Conservation (phyloP, 2,113 vertebrate genomes). For the Tonatia bakeri region DNA sequence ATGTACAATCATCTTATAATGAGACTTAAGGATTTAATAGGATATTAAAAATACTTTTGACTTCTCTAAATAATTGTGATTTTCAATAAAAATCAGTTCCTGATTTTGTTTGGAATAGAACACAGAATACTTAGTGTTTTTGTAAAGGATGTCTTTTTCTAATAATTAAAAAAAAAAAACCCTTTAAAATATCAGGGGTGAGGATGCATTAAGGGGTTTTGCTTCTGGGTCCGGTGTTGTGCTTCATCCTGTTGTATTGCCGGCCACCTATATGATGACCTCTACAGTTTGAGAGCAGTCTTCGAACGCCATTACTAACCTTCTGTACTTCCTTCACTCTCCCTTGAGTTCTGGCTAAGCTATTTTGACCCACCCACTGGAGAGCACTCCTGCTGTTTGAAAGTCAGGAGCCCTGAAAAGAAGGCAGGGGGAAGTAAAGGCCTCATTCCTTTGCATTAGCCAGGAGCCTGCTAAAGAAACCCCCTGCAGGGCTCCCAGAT, state of each 20-base stretch:
- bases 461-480: background rate
- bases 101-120: background rate
- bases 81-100: conserved; percentile 16
- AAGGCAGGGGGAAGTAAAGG: background rate
- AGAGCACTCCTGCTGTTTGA: background rate
- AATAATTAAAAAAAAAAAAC: background rate
- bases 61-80: conserved; percentile 9
- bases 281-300: background rate
- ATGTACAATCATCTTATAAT: background rate
- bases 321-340: background rate
- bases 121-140: background rate
- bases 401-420: background rate
- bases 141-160: background rate
- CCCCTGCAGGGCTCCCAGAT: background rate
- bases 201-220: background rate
- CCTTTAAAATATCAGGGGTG: background rate
- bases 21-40: background rate
- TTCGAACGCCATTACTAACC: background rate
- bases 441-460: background rate
- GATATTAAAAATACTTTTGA: conserved; percentile 21
- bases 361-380: background rate
- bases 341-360: background rate
- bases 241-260: background rate
- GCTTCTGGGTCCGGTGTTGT: background rate
- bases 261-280: background rate